Base-by-base conservation (phyloP, 1,140 invertebrate species). In the Ridgeia piscesae region DNA sequence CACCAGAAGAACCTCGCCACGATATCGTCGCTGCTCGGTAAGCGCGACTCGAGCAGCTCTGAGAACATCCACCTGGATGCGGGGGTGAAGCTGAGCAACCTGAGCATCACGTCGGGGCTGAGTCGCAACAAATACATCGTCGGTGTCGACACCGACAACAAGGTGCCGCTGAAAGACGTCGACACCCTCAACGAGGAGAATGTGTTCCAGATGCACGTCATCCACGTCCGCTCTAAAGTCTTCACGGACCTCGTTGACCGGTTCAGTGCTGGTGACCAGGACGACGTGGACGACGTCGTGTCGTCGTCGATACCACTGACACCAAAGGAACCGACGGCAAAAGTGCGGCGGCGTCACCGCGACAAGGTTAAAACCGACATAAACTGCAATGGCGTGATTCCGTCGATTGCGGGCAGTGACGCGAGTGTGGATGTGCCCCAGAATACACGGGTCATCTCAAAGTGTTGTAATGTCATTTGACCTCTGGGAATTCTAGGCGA, bases 321-420 rank as follows among this genome's bases (percentile, higher is more conserved):
- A 92, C 48, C 88, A 77, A 33, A 33, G n/a, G 88, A 50, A 35
- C 77, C 50, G 58, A 88, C 50, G 89, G 77, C 33, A 34, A 91
- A 91, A 31, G 34, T 91, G 17, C 91, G 91, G 4, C 8, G 48
- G 42, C 91, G 91, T 91, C 89, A 42, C 89, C 91, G 91, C 21
- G 34, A 92, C 34, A 94, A 93, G 34, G 89, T 94, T 58, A 94
- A 94, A 88, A 93, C 94, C 21, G 94, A 95, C 92, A 95, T 94
- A n/a, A 94, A 95, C 90, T 94, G 94, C 34, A 95, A 95, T 93
- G 93, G 92, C 21, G 35, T 94, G 33, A 92, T 93, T 27, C 11
- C 91, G 31, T 27, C 35, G 21, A n/a, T n/a, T 2, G 91, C 27
- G 33, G 6, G 91, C 91, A 92, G 33, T 35, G 91, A 42, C 34